Evolutionary conservation across 1,140 invertebrate species (phyloP), one percentile per base, ranked within the genome.

Genomic region (Nixonia krombeini): DNA sequence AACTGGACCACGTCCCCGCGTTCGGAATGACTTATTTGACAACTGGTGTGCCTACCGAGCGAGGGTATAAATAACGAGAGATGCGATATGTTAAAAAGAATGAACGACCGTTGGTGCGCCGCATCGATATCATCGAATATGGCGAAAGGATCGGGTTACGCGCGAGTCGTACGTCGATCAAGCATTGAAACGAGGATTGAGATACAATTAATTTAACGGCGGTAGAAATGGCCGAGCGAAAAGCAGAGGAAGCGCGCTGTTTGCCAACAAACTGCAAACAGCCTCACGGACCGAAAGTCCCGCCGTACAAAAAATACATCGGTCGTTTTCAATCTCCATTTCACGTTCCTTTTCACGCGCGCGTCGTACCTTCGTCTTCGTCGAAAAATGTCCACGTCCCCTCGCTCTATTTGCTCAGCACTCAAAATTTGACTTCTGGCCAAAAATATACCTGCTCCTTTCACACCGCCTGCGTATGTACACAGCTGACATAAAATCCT

Each of bases 371-470:
- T 72, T 70, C 67, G 51, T 61, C 56, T 57, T 62, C 65, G 66
- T 62, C 65, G 66, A 70, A 72, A 71, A 71, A 66, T 59, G 44
- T 55, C 15, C 35, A 3, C n/a, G 49, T 26, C 16, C 46, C 49
- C 38, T 37, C 57, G 55, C 45, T 70, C 61, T 81, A 69, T 81
- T 81, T 80, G 73, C 66, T 29, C 56, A 72, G 67, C 78, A 80
- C 78, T 81, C 70, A 44, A 79, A 75, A 78, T 78, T 80, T 75
- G 79, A 81, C 79, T 81, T 78, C 69, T 72, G 64, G 65, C 78
- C 70, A 78, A 81, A 81, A 78, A 78, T 76, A 77, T 72, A 61
- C 52, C 57, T 63, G 55, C 56, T 70, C 59, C 68, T 74, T 70
- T 62, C 35, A 66, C 41, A 47, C 44, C 42, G 25, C 38, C 37